A percentile compares a stretch with the other conserved stretches of the same genome.
Conservation (phyloP, 1,140 invertebrate genomes). For the Muscidifurax raptorellus region DNA sequence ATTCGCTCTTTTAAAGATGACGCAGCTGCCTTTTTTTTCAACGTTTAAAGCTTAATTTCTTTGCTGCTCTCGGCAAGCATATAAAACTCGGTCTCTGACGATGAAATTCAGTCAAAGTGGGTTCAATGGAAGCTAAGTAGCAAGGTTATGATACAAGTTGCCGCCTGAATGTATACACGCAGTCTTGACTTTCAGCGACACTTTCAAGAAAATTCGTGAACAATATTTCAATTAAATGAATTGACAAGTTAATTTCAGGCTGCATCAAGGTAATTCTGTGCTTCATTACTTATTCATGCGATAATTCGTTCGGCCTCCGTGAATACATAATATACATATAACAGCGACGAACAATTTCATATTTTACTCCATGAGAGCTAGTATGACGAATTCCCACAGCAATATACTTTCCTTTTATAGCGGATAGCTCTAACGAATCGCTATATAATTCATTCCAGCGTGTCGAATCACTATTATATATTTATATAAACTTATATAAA, state of each 20-base stretch:
- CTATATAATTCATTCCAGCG: neutral
- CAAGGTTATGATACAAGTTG: neutral
- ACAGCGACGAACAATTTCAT: no score
- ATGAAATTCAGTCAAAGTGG: neutral
- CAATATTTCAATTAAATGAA: constrained; percentile 10
- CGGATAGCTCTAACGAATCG: neutral
- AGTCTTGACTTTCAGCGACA: neutral
- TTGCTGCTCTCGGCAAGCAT: neutral
- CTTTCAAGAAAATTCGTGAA: neutral
- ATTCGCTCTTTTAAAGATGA: no score
- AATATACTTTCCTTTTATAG: no score
- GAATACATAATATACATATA: neutral
- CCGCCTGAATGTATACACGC: neutral
- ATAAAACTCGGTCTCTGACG: neutral
- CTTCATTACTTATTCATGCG: neutral
- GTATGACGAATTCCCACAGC: neutral
- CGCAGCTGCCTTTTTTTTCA: no score
- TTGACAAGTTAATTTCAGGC: neutral
- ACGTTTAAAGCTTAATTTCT: neutral
- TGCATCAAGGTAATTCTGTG: neutral
- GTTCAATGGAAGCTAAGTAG: neutral
- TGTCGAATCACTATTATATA: no score
- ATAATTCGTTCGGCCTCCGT: neutral
- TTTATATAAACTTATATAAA: no score
- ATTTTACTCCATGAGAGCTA: neutral